A percentile compares a stretch with the other conserved stretches of the same genome.
phyloP scores from a whole-genome alignment of 92 coral and sea anemone genomes.

The Zoanthus sansibaricus region DNA sequence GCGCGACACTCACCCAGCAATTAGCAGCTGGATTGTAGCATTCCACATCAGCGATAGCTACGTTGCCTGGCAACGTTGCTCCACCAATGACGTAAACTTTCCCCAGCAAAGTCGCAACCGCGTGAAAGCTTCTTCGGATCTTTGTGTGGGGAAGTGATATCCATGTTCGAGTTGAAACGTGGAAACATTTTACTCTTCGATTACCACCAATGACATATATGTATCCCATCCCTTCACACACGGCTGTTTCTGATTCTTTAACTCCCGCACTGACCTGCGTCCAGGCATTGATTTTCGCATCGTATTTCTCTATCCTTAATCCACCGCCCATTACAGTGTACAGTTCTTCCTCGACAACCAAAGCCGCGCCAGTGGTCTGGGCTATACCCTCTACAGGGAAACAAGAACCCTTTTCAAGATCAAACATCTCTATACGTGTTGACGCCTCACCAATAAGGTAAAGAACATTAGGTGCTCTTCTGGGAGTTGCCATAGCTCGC shows the following conservation, averaged over 20 bases:
- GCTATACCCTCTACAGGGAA: conserved; percentile 69
- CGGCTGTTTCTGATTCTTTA: conserved; percentile 71
- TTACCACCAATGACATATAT: conserved; percentile 84
- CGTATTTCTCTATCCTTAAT: conserved; percentile 72
- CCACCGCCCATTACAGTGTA: conserved; percentile 88
- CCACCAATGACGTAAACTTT: conserved; percentile 83
- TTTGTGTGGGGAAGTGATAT: conserved; percentile 74
- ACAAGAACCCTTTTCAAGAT: conserved; percentile 69
- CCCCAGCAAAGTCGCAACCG: conserved; percentile 64
- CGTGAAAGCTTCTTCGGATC: conserved; percentile 80
- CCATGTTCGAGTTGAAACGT: conserved; percentile 69
- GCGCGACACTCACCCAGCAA: conserved; percentile 71
- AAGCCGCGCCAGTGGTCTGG: conserved; percentile 72
- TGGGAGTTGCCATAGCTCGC: conserved; percentile 48
- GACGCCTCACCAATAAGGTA: conserved; percentile 78
- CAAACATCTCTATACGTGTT: conserved; percentile 72
- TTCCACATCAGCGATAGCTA: conserved; percentile 71
- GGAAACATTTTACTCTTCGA: conserved; percentile 76
- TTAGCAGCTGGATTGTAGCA: conserved; percentile 73
- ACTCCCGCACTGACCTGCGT: conserved; percentile 74
- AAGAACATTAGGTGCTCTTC: conserved; percentile 77
- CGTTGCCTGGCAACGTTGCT: conserved; percentile 79
- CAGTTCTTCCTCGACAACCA: conserved; percentile 66
- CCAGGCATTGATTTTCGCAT: conserved; percentile 76
- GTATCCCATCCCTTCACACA: conserved; percentile 74